These are phyloP conservation scores for Naso thynnoides DNA, from an alignment of 2,797 vertebrate species.

Conservation along the genomic window DNA sequence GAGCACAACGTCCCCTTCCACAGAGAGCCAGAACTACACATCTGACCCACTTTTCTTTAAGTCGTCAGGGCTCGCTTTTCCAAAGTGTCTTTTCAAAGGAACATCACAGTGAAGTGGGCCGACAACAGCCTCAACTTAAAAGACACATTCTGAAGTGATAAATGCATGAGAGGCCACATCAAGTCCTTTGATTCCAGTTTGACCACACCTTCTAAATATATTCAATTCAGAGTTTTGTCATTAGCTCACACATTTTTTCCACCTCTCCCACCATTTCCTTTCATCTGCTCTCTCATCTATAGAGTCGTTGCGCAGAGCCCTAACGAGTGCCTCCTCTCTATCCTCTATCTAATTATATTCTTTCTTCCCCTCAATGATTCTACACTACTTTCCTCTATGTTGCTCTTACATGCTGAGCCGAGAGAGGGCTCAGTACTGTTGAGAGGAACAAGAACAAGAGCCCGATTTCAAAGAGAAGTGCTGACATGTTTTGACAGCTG, in stretches of 20 bases:
- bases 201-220: conserved; percentile 51
- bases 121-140: conserved; percentile 37
- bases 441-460: conserved; percentile 37
- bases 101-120: conserved; percentile 29
- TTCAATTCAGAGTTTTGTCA: conserved; percentile 43
- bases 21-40: conserved; percentile 42
- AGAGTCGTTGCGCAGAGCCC: neutral
- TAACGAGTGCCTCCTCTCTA: conserved; percentile 34
- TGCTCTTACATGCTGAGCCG: conserved; percentile 25
- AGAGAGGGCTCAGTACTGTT: conserved; percentile 12
- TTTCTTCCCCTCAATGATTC: conserved; percentile 43
- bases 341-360: conserved; percentile 59
- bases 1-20: conserved; percentile 36
- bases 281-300: conserved; percentile 54
- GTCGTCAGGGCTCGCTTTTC: conserved; percentile 30
- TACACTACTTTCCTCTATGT: conserved; percentile 35
- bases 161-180: conserved; percentile 31
- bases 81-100: conserved; percentile 38
- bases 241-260: conserved; percentile 39
- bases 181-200: conserved; percentile 33
- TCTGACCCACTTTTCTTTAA: conserved; percentile 71
- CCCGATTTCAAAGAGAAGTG: conserved; percentile 62
- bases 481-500: conserved; percentile 53
- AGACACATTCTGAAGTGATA: conserved; percentile 25
- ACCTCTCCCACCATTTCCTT: conserved; percentile 54